phyloP scores from a whole-genome alignment of 2,888 invertebrate species.

The Mellilla xanthometata region DNA sequence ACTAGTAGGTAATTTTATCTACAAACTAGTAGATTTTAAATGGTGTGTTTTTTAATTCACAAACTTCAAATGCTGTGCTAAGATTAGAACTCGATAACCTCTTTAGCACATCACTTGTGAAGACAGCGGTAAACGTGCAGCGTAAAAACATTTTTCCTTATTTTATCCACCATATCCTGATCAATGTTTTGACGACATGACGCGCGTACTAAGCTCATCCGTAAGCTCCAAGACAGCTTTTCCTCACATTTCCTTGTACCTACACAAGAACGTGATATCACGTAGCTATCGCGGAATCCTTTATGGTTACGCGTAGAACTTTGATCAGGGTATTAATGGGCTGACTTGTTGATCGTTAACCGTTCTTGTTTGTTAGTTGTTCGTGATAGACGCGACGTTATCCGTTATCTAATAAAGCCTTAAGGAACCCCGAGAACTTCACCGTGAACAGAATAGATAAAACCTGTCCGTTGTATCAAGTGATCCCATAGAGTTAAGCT shows the following conservation, averaged over 20 bases:
- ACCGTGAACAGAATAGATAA: slow-evolving; percentile 6
- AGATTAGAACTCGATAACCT: no score
- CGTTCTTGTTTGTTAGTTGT: slow-evolving; percentile 22
- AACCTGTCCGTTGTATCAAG: neutral
- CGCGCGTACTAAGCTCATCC: neutral
- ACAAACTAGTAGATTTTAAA: no score
- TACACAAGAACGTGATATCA: slow-evolving; percentile 11
- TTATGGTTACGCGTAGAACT: slow-evolving; percentile 12
- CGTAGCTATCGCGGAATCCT: slow-evolving; percentile 11
- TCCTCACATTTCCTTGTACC: slow-evolving; percentile 22
- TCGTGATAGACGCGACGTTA: slow-evolving; percentile 7
- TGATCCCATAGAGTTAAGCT: no score
- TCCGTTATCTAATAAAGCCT: slow-evolving; percentile 18
- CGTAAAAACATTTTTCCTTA: no score
- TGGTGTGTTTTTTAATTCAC: no score
- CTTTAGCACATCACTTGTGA: no score
- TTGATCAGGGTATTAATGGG: slow-evolving; percentile 20
- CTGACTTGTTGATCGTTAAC: slow-evolving; percentile 21
- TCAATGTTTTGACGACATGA: no score
- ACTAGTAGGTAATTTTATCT: no score
- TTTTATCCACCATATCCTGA: no score
- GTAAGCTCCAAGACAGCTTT: neutral
- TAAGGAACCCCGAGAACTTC: slow-evolving; percentile 2
- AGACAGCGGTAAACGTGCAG: no score
- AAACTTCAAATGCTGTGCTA: no score